Base-by-base conservation (phyloP, 2,113 vertebrate species). In the Phrynocephalus versicolor region DNA sequence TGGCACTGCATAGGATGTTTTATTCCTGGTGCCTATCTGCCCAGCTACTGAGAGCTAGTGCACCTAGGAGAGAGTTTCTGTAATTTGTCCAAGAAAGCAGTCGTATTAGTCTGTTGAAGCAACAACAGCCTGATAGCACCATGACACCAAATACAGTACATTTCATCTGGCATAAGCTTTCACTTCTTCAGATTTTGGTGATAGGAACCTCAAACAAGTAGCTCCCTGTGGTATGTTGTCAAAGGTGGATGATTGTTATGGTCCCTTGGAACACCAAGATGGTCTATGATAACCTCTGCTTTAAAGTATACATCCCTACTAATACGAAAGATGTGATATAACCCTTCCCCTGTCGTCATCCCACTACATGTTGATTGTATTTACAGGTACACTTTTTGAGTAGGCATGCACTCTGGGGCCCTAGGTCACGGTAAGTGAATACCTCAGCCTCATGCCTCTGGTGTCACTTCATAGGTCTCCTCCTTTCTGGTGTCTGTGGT, bases 311-410 rank as follows among this genome's bases (percentile, higher is more conserved):
- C n/a, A 25, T 25, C 12, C 30, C 15, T 82, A 1, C 0, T 0
- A 12, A n/a, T 16, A 69, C 4, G 81, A 30, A 64, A 55, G 16
- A 6, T 57, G 7, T 57, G 64, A 27, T 65, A 30, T 0, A 0
- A 0, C 0, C 5, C 1, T 1, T 15, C 18, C 1, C 58, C 12
- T 1, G 15, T 9, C 65, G 14, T 27, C 30, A 9, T 57, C 55
- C 82, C 88, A 81, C 85, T 33, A 67, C 84, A 2, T 94, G 88
- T 93, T 55, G 58, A 27, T 82, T 95, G 70, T 93, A 87, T 90
- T 92, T 87, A 73, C 93, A 94, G 93, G 93, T 94, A 67, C 77
- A 55, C 71, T 88, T 74, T 83, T 88, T 84, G 77, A 33, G 85
- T 51, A 93, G 1, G 86, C 79, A 82, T 84, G 83, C 45, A 10